A percentile compares a stretch with the other conserved stretches of the same genome.
Evolutionary conservation across 2,113 vertebrate species (phyloP).

Genomic region (Lucifuga dentata): DNA sequence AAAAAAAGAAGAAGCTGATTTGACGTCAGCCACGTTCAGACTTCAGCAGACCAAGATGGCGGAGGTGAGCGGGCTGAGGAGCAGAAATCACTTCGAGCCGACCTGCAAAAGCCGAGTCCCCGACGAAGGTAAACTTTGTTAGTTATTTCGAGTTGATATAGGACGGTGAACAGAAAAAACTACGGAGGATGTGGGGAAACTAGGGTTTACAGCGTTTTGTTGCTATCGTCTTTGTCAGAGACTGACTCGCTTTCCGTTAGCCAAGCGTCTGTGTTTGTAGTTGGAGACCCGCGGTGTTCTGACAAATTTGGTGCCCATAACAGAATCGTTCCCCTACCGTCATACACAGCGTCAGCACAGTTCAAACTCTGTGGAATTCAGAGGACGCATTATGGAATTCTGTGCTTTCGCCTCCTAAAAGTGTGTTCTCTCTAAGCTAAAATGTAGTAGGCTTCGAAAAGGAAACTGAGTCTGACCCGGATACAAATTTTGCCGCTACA

Average conservation of each 20-base stretch:
- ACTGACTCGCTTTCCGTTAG: constrained; percentile 57
- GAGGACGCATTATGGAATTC: too few relatives aligned
- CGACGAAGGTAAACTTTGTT: constrained; percentile 73
- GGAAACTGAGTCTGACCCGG: constrained; percentile 33
- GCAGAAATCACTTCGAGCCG: constrained; percentile 72
- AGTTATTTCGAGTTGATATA: not conserved
- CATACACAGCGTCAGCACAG: too few relatives aligned
- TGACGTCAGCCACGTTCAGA: constrained; percentile 73
- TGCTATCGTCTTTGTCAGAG: constrained; percentile 13
- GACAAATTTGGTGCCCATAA: constrained; percentile 23
- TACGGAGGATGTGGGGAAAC: not conserved
- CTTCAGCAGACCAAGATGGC: constrained; percentile 93
- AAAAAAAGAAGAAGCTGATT: too few relatives aligned
- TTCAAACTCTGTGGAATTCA: not conserved
- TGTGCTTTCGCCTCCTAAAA: too few relatives aligned
- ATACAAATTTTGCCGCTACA: constrained; percentile 39
- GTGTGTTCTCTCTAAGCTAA: too few relatives aligned
- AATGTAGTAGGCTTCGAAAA: too few relatives aligned
- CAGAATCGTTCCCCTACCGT: not conserved
- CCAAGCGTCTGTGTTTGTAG: constrained; percentile 47
- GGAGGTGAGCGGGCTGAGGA: constrained; percentile 87
- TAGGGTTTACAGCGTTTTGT: not conserved
- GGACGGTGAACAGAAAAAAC: not conserved
- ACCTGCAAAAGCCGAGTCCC: constrained; percentile 70
- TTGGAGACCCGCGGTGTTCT: constrained; percentile 24